phyloP scores from a whole-genome alignment of 1,140 invertebrate genomes.

The Lucilia sericata region DNA sequence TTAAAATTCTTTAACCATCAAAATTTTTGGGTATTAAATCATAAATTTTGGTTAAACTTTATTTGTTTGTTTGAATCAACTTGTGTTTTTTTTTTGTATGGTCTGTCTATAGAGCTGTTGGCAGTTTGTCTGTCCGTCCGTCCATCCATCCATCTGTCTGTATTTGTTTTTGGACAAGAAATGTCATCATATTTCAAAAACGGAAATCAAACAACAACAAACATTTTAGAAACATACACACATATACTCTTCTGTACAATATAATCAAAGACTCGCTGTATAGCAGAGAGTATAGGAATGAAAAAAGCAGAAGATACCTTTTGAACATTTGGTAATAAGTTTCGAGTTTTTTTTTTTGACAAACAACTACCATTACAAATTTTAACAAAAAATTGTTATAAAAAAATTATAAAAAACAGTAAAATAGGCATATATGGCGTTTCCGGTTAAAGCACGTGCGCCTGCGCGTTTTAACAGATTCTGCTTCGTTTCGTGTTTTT shows the following conservation, averaged over 20 bases:
- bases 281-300: background rate
- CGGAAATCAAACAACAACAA: conserved; percentile 40
- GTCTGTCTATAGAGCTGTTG: background rate
- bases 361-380: background rate
- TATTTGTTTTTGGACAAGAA: conserved; percentile 38
- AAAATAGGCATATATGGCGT: conserved; percentile 26
- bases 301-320: background rate
- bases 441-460: conserved; percentile 28
- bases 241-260: background rate
- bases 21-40: conserved; percentile 36
- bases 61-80: background rate
- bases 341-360: conserved; percentile 1
- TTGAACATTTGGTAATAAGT: background rate
- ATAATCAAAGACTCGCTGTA: background rate
- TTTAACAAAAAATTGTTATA: background rate
- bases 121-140: too few relatives aligned
- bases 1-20: conserved; percentile 39
- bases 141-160: background rate
- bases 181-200: conserved; percentile 43
- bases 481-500: background rate
- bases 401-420: conserved; percentile 1
- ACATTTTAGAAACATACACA: background rate
- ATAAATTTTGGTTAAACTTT: conserved; percentile 30
- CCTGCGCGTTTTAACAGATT: conserved; percentile 28
- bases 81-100: background rate